A percentile compares a stretch with the other conserved stretches of the same genome.
phyloP scores from a whole-genome alignment of 2,797 vertebrate species.

The Gallirallus australis region DNA sequence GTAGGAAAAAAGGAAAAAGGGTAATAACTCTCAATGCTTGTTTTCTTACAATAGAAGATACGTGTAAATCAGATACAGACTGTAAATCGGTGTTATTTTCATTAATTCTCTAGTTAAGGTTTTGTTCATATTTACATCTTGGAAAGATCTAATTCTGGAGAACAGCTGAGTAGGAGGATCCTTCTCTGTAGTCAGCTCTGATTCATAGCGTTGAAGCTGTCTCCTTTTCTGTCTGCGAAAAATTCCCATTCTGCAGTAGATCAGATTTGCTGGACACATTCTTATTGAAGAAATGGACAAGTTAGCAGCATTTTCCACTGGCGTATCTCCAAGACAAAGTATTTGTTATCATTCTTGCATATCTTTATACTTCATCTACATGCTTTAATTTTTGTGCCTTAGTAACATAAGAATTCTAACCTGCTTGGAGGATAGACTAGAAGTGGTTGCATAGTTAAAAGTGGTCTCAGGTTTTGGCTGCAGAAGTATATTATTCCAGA shows the following conservation, averaged over 20 bases:
- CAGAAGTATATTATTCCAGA: background rate
- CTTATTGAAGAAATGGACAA: constrained; percentile 39
- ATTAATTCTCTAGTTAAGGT: constrained; percentile 36
- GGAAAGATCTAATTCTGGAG: constrained; percentile 35
- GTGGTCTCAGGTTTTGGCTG: background rate
- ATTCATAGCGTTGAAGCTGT: constrained; percentile 42
- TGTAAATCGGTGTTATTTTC: constrained; percentile 49
- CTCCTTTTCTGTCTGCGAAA: constrained; percentile 40
- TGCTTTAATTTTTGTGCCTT: constrained; percentile 41
- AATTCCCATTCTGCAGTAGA: constrained; percentile 16
- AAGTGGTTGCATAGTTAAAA: constrained; percentile 39
- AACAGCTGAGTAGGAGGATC: constrained; percentile 57
- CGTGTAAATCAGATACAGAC: constrained; percentile 3
- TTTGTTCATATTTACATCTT: constrained; percentile 47
- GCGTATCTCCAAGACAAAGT: constrained; percentile 45
- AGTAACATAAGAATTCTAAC: background rate
- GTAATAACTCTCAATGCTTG: background rate
- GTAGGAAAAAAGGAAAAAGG: background rate
- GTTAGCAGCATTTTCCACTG: constrained; percentile 60
- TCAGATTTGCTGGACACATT: constrained; percentile 46
- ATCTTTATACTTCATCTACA: constrained; percentile 26
- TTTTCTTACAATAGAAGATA: constrained; percentile 13
- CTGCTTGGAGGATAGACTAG: background rate
- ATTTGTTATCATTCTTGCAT: constrained; percentile 29
- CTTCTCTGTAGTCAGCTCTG: constrained; percentile 23